Evolutionary conservation across 1,140 invertebrate genomes (phyloP).

Genomic region (Pseudomyrmex concolor): DNA sequence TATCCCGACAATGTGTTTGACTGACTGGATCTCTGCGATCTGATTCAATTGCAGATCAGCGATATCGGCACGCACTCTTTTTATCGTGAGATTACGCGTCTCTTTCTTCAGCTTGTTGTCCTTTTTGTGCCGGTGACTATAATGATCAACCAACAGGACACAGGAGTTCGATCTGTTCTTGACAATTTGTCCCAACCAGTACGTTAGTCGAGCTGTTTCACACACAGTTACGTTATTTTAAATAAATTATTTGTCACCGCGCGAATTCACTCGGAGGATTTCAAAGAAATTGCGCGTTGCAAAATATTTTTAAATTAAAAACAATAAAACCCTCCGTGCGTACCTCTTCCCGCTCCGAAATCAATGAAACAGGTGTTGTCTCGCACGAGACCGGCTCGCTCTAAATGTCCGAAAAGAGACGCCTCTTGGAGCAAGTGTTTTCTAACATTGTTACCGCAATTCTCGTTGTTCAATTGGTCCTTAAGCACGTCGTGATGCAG

Average conservation of each 20-base stretch:
- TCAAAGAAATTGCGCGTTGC: too few relatives aligned
- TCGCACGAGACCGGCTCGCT: conserved; percentile 85
- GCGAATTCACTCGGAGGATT: too few relatives aligned
- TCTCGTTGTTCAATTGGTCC: conserved; percentile 87
- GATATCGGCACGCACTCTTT: conserved; percentile 90
- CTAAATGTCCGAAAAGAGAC: conserved; percentile 88
- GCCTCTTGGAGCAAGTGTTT: conserved; percentile 91
- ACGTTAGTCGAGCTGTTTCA: conserved; percentile 88
- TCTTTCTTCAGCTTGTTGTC: conserved; percentile 89
- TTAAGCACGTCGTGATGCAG: conserved; percentile 84
- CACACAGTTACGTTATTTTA: background rate
- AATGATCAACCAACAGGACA: conserved; percentile 91
- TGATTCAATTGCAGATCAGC: conserved; percentile 89
- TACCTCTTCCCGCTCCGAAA: conserved; percentile 95
- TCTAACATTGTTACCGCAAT: conserved; percentile 87
- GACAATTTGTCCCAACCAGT: conserved; percentile 89
- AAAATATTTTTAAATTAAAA: too few relatives aligned
- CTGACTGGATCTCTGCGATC: conserved; percentile 85
- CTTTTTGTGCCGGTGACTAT: conserved; percentile 92
- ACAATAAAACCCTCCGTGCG: background rate
- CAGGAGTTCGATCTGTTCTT: conserved; percentile 83
- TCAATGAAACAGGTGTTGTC: conserved; percentile 91
- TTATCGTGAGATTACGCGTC: conserved; percentile 84
- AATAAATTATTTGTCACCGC: background rate
- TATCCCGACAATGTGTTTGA: conserved; percentile 87